Evolutionary conservation across 35 echinoderm and acorn worm species (phyloP), one percentile per base, ranked within the genome.

Genomic region (Ophiothrix spiculata): DNA sequence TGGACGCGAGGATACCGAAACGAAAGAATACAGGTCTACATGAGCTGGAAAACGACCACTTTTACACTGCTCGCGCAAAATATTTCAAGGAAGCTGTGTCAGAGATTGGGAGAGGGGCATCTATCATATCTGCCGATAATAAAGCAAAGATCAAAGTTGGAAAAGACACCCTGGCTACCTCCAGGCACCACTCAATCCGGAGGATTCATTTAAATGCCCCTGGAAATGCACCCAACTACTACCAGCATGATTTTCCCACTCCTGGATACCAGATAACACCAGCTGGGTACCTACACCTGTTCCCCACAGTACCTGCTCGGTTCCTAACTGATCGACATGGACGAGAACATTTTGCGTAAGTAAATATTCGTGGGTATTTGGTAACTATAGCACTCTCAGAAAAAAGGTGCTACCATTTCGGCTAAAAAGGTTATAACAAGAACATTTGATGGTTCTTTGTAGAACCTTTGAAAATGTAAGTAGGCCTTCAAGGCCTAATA

Each of bases 61-160:
- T 35, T 35, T 79, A 79, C 35, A 79, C 77, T 6, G 77, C 77
- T 33, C 33, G 77, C 17, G 77, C 35, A 21, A 79, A 79, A 25
- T 79, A 35, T 35, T 25, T 79, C 1, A 36, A 11, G 77, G 77
- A 79, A 36, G 33, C 38, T 19, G 77, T 38, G 28, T 79, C 77
- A 23, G 36, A 23, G 35, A 38, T 35, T 36, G 45, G 45, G 8
- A 54, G 21, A 21, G 77, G 77, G 21, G 77, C 77, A 33, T 21
- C 23, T 33, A 17, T 79, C 19, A 33, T 79, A 21, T 33, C 77
- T 17, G 38, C 38, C 28, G 77, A 79, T 35, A 79, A 79, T 19
- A 79, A 79, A 35, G 77, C 33, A 25, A 79, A 79, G 13, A 36
- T 79, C 2, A 79, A 79, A 38, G 77, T 79, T 38, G 77, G 77